phyloP scores from a whole-genome alignment of 1,140 invertebrate species.

The Drosophila prosaltans region DNA sequence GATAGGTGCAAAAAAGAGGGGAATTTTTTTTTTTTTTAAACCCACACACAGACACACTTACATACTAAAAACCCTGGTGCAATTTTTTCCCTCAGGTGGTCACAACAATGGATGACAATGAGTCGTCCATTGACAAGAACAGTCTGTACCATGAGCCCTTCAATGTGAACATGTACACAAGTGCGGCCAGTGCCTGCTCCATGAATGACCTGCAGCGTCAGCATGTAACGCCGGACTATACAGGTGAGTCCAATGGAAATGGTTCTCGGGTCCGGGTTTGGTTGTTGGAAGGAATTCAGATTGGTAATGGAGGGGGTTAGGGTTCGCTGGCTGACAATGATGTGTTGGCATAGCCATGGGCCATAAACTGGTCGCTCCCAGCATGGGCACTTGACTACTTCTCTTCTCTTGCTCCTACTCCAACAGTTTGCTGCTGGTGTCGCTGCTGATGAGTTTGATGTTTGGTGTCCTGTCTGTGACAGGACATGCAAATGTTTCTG shows the following conservation, averaged over 20 bases:
- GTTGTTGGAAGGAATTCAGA: constrained; percentile 1
- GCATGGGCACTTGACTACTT: constrained; percentile 48
- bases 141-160: constrained; percentile 84
- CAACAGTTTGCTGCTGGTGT: constrained; percentile 49
- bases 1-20: constrained; percentile 20
- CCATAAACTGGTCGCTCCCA: constrained; percentile 55
- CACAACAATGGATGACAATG: constrained; percentile 83
- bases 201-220: constrained; percentile 83
- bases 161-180: constrained; percentile 84
- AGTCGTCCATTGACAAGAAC: constrained; percentile 83
- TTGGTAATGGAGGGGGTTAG: constrained; percentile 22
- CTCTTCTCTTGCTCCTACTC: neutral
- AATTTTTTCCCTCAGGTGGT: constrained; percentile 66
- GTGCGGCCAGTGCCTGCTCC: constrained; percentile 81
- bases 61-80: constrained; percentile 9
- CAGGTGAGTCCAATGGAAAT: constrained; percentile 74
- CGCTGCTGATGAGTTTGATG: constrained; percentile 75
- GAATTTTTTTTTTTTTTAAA: constrained; percentile 14
- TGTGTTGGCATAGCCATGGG: constrained; percentile 52
- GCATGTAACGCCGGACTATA: constrained; percentile 83
- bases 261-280: constrained; percentile 3
- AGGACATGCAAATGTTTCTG: constrained; percentile 78
- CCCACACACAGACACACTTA: constrained; percentile 17
- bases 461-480: constrained; percentile 74
- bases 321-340: constrained; percentile 50